Conservation (phyloP, 37 sponge, comb jelly and placozoan genomes). For the Spongia lamella region DNA sequence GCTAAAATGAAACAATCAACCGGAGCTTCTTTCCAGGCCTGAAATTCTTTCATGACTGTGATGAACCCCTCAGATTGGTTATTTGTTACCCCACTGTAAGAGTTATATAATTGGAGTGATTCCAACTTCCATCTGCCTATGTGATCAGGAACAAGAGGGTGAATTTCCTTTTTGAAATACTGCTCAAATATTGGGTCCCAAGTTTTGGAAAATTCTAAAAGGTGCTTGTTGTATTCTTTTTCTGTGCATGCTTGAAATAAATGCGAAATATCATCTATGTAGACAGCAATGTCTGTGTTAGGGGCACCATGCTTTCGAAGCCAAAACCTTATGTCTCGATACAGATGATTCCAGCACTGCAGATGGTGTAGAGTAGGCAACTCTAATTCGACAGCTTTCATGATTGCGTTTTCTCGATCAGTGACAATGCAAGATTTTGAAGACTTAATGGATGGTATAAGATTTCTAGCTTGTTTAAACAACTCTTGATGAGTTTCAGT, state of each 20-base stretch:
- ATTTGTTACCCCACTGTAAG: constrained; percentile 64
- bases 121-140: constrained; percentile 43
- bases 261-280: constrained; percentile 18
- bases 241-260: constrained; percentile 16
- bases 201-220: neutral
- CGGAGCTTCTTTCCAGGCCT: constrained; percentile 48
- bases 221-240: constrained; percentile 1
- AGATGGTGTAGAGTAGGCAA: constrained; percentile 17
- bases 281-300: constrained; percentile 36
- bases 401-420: constrained; percentile 22
- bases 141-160: constrained; percentile 12
- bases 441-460: neutral
- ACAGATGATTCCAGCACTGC: constrained; percentile 57
- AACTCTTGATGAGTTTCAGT: neutral
- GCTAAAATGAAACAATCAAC: constrained; percentile 39
- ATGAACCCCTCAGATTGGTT: constrained; percentile 67
- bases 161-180: constrained; percentile 31
- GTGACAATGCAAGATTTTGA: constrained; percentile 7
- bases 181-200: constrained; percentile 32
- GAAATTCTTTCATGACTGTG: constrained; percentile 25
- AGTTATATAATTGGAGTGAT: constrained; percentile 33
- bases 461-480: neutral
- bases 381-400: constrained; percentile 26
- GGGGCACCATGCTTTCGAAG: constrained; percentile 40
- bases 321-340: constrained; percentile 33